A percentile compares a stretch with the other conserved stretches of the same genome.
These are phyloP conservation scores for Pterois miles DNA, from an alignment of 2,797 vertebrate species.

Conservation along the genomic window DNA sequence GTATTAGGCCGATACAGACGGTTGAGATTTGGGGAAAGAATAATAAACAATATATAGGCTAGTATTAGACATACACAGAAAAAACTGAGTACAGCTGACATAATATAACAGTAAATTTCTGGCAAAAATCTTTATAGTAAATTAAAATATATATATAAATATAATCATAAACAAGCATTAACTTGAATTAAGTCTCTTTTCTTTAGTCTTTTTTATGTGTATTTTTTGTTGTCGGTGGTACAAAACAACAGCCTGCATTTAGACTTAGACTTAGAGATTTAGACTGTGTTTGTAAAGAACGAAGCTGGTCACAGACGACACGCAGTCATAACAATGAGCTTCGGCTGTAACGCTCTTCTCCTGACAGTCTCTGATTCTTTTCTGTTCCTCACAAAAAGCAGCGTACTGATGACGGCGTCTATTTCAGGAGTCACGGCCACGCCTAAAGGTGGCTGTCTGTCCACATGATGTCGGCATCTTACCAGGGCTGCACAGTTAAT, in stretches of 20 bases:
- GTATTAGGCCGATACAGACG: background rate
- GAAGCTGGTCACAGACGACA: slow-evolving; percentile 38
- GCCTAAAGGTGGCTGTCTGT: slow-evolving; percentile 29
- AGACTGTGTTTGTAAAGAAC: slow-evolving; percentile 20
- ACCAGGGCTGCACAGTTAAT: background rate
- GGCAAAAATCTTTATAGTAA: background rate
- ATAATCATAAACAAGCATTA: background rate
- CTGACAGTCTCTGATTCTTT: slow-evolving; percentile 32
- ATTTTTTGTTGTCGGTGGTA: background rate
- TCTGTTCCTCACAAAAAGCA: slow-evolving; percentile 50
- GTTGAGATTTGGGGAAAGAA: background rate
- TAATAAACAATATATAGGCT: background rate
- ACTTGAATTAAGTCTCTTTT: background rate
- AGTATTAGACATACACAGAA: background rate
- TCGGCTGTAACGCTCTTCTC: slow-evolving; percentile 30
- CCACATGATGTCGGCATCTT: slow-evolving; percentile 49
- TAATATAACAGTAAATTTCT: background rate
- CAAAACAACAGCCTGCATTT: slow-evolving; percentile 1
- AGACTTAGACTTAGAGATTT: slow-evolving; percentile 5
- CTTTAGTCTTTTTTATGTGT: background rate
- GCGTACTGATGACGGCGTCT: slow-evolving; percentile 35
- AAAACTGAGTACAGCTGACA: background rate
- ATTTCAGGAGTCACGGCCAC: slow-evolving; percentile 50
- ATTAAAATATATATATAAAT: background rate
- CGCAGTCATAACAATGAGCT: slow-evolving; percentile 32